phyloP scores from a whole-genome alignment of 2,888 invertebrate genomes.

The Monopis laevigella region DNA sequence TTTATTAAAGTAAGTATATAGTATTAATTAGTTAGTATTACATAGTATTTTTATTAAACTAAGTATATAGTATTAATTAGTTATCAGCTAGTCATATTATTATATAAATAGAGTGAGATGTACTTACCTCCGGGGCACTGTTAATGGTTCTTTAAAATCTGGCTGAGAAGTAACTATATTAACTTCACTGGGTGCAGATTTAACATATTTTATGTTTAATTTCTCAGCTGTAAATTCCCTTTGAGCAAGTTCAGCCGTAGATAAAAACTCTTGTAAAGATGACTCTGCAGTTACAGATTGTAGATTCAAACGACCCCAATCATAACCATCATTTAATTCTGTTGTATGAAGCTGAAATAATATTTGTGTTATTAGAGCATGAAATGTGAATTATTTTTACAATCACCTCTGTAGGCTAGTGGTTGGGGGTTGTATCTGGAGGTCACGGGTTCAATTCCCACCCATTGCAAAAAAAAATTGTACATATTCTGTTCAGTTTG shows the following conservation, averaged over 20 bases:
- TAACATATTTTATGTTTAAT: constrained; percentile 74
- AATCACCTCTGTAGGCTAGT: too few species aligned
- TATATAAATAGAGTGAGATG: constrained; percentile 2
- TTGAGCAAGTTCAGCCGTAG: constrained; percentile 93
- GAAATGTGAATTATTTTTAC: too few species aligned
- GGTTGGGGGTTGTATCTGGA: too few species aligned
- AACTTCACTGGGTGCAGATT: constrained; percentile 44
- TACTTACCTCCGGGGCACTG: constrained; percentile 78
- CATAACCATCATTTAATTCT: constrained; percentile 89
- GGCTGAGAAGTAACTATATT: constrained; percentile 48
- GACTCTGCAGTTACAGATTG: constrained; percentile 95
- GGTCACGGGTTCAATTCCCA: too few species aligned
- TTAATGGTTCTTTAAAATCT: constrained; percentile 53
- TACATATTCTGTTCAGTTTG: too few species aligned
- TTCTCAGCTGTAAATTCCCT: constrained; percentile 94
- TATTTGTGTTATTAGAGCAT: neutral
- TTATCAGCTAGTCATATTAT: too few species aligned
- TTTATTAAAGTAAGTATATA: too few species aligned
- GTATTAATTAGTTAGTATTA: too few species aligned
- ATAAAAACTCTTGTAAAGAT: constrained; percentile 95
- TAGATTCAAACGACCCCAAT: constrained; percentile 90
- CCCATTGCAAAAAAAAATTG: too few species aligned
- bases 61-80: too few species aligned
- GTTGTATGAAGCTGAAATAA: constrained; percentile 78
- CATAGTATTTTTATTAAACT: too few species aligned